Evolutionary conservation across 1,140 invertebrate genomes (phyloP).

Genomic region (Drosophila auraria): DNA sequence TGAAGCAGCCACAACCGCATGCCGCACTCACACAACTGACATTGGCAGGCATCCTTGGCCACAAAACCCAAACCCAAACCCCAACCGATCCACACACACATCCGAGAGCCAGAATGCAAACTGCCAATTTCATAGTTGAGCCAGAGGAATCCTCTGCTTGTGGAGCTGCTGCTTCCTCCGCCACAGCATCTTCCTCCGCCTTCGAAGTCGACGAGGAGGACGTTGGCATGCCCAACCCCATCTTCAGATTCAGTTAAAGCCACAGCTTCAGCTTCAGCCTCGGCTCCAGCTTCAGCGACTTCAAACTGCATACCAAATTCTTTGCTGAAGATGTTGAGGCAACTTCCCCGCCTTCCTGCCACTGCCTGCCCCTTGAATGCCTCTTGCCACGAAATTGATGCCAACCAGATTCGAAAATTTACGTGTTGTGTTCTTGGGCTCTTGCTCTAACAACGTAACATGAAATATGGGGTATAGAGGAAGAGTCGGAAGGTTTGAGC

Average conservation of each 20-base stretch:
- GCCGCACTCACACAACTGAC: constrained; percentile 63
- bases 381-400: constrained; percentile 70
- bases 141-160: constrained; percentile 40
- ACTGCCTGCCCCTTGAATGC: not conserved
- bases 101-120: constrained; percentile 67
- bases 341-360: constrained; percentile 48
- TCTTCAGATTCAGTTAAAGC: constrained; percentile 30
- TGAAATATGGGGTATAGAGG: constrained; percentile 4
- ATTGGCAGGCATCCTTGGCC: constrained; percentile 70
- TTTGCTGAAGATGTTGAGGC: constrained; percentile 78
- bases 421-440: constrained; percentile 60
- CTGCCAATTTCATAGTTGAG: constrained; percentile 77
- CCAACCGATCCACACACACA: constrained; percentile 48
- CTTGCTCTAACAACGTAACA: constrained; percentile 28
- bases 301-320: constrained; percentile 81
- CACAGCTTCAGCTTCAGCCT: constrained; percentile 1
- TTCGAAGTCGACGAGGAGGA: constrained; percentile 28
- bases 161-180: constrained; percentile 2
- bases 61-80: constrained; percentile 37
- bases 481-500: not conserved
- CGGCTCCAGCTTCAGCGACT: constrained; percentile 23
- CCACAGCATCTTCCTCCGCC: constrained; percentile 18
- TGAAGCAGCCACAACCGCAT: constrained; percentile 50
- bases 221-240: constrained; percentile 66
- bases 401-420: constrained; percentile 80